These are phyloP conservation scores for Toxotes chatareus DNA, from an alignment of 2,113 vertebrate species.

Conservation along the genomic window DNA sequence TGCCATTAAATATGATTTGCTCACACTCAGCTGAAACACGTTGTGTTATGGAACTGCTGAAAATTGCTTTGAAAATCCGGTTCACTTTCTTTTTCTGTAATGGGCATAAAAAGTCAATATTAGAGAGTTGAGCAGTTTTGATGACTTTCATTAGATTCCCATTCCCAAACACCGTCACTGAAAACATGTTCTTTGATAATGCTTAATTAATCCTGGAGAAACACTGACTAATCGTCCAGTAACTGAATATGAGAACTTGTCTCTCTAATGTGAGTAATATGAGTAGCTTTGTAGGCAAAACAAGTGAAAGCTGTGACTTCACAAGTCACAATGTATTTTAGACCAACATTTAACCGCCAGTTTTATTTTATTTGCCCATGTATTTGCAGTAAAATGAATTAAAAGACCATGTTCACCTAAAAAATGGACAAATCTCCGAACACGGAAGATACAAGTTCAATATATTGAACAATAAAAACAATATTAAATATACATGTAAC, in stretches of 20 bases:
- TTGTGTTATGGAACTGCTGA: constrained; percentile 14
- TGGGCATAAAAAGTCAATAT: constrained; percentile 27
- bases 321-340: neutral
- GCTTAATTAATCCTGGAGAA: neutral
- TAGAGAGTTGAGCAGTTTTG: constrained; percentile 17
- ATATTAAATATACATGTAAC: neutral
- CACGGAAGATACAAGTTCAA: neutral
- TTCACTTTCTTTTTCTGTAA: constrained; percentile 15
- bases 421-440: neutral
- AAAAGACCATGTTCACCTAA: no score
- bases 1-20: constrained; percentile 30
- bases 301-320: neutral
- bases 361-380: neutral
- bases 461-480: neutral
- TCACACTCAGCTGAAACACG: constrained; percentile 32
- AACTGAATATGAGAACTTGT: neutral
- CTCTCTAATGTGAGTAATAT: neutral
- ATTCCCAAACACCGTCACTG: constrained; percentile 16
- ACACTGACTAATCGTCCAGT: neutral
- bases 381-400: neutral
- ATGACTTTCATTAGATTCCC: constrained; percentile 43
- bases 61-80: constrained; percentile 43
- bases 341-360: neutral
- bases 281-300: neutral
- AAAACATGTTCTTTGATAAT: constrained; percentile 33